Conservation (phyloP, 2,113 vertebrate genomes). For the Channa argus region DNA sequence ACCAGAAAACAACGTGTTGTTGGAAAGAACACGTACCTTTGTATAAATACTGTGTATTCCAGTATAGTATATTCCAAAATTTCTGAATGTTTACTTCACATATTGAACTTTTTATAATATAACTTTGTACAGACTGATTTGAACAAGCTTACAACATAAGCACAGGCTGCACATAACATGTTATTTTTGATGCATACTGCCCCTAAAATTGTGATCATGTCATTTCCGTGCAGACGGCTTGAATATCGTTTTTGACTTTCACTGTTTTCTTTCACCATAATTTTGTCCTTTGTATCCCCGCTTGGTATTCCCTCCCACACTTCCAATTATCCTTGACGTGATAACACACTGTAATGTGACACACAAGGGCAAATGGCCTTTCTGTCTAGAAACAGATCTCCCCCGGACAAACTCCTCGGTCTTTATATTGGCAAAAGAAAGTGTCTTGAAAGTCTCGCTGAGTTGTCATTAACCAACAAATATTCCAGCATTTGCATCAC, state of each 20-base stretch:
- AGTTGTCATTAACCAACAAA: slow-evolving; percentile 4
- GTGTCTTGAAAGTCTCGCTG: slow-evolving; percentile 1
- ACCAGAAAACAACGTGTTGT: too few species aligned
- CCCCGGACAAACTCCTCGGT: slow-evolving; percentile 28
- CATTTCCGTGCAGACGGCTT: slow-evolving; percentile 26
- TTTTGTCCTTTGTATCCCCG: slow-evolving; percentile 60
- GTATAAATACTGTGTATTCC: too few species aligned
- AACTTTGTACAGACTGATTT: too few species aligned
- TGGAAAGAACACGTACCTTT: too few species aligned
- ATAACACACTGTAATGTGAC: slow-evolving; percentile 82
- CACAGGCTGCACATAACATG: not conserved
- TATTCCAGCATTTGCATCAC: slow-evolving; percentile 24
- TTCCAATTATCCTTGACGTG: slow-evolving; percentile 82
- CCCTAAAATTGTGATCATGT: slow-evolving; percentile 4
- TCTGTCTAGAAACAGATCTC: slow-evolving; percentile 58
- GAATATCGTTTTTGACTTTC: slow-evolving; percentile 40
- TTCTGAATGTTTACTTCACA: too few species aligned
- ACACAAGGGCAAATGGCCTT: slow-evolving; percentile 77
- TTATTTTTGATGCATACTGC: not conserved
- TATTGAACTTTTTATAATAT: too few species aligned
- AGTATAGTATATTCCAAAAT: too few species aligned
- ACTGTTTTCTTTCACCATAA: slow-evolving; percentile 38
- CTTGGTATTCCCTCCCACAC: slow-evolving; percentile 80
- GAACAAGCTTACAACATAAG: too few species aligned
- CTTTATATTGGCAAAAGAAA: slow-evolving; percentile 11